These are phyloP conservation scores for Frieseomelitta varia DNA, from an alignment of 1,140 invertebrate genomes.

Conservation along the genomic window DNA sequence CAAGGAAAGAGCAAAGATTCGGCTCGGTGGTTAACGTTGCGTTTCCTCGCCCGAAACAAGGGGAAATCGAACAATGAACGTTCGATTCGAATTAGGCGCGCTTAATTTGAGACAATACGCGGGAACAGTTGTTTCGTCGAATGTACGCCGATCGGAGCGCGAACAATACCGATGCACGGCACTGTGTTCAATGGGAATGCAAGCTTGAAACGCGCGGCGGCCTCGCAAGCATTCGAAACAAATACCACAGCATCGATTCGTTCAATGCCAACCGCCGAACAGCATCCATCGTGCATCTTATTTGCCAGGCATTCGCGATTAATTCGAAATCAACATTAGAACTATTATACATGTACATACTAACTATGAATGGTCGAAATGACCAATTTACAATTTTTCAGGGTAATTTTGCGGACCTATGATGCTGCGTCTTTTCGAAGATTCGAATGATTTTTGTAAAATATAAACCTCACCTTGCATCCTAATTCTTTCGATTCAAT, in stretches of 20 bases:
- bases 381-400: no score
- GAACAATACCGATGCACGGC: not conserved
- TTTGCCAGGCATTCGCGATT: not conserved
- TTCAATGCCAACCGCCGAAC: slow-evolving; percentile 7
- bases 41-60: no score
- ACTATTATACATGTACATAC: no score
- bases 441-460: no score
- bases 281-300: not conserved
- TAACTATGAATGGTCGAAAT: no score
- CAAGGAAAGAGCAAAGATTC: no score
- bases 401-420: no score
- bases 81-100: not conserved
- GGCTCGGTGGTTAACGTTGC: no score
- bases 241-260: slow-evolving; percentile 1
- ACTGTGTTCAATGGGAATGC: slow-evolving; percentile 1
- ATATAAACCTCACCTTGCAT: no score
- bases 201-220: not conserved
- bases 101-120: not conserved
- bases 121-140: not conserved
- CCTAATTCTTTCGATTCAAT: no score
- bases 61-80: not conserved
- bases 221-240: not conserved
- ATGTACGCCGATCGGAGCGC: no score
- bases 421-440: no score
- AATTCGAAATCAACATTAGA: not conserved